A percentile compares a stretch with the other conserved stretches of the same genome.
phyloP scores from a whole-genome alignment of 2,888 invertebrate genomes.

The Amphimallon solstitiale region DNA sequence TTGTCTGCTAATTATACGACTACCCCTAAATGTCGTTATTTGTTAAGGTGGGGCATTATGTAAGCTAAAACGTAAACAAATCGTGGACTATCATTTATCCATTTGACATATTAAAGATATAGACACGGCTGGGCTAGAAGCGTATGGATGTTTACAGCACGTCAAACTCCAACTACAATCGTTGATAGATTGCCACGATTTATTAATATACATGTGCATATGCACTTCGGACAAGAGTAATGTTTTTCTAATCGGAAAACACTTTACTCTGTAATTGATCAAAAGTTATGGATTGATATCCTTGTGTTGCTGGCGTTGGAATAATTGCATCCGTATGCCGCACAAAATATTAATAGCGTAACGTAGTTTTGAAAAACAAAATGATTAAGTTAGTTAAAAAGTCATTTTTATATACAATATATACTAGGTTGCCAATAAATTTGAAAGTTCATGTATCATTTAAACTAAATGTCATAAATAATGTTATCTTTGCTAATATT shows the following conservation, averaged over 20 bases:
- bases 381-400: no score
- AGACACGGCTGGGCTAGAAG: neutral
- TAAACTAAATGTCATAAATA: no score
- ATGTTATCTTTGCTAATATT: no score
- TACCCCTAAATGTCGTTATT: neutral
- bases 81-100: conserved; percentile 1
- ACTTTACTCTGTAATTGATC: no score
- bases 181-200: conserved; percentile 5
- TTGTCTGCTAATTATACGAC: neutral
- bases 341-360: no score
- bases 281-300: no score
- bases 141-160: neutral
- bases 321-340: no score
- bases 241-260: neutral
- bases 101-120: neutral
- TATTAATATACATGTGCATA: neutral
- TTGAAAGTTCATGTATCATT: no score
- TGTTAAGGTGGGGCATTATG: neutral
- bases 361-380: no score
- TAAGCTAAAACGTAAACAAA: neutral
- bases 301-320: no score
- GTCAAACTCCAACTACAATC: neutral
- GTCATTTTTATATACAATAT: no score
- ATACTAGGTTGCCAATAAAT: no score
- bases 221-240: neutral